These are phyloP conservation scores for Colistium nudipinnis DNA, from an alignment of 2,113 vertebrate species.

Conservation along the genomic window DNA sequence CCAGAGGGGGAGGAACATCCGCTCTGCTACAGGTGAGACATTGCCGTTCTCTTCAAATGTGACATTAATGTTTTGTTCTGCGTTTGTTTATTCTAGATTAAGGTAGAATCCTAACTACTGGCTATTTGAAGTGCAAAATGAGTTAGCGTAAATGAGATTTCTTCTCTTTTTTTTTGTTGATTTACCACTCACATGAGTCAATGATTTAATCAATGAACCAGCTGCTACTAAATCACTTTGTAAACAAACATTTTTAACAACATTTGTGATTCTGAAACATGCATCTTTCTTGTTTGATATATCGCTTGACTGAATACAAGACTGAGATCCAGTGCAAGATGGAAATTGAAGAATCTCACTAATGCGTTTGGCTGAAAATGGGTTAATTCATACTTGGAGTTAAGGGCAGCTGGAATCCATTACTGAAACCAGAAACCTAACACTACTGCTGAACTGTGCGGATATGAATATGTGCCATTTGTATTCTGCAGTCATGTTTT, in stretches of 20 bases:
- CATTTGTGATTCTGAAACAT: background rate
- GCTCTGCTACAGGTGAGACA: constrained; percentile 89
- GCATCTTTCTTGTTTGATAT: no score
- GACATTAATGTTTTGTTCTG: background rate
- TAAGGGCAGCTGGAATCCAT: constrained; percentile 26
- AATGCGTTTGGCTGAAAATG: background rate
- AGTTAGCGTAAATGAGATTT: background rate
- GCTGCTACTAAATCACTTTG: background rate
- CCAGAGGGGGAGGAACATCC: constrained; percentile 91
- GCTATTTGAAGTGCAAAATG: background rate
- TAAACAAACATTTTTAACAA: background rate
- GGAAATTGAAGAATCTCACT: background rate
- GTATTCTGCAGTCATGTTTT: constrained; percentile 15
- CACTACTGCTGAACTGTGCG: background rate
- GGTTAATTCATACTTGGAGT: constrained; percentile 8
- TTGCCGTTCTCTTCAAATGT: background rate
- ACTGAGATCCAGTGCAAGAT: background rate
- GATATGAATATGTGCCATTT: constrained; percentile 4
- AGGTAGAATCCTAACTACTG: no score
- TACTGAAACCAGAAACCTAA: background rate
- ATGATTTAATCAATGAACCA: background rate
- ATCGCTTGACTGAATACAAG: background rate
- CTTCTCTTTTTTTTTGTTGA: no score
- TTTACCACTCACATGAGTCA: no score
- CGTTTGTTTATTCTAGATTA: background rate